Base-by-base conservation (phyloP, 2,888 invertebrate species). In the Frankliniella intonsa region DNA sequence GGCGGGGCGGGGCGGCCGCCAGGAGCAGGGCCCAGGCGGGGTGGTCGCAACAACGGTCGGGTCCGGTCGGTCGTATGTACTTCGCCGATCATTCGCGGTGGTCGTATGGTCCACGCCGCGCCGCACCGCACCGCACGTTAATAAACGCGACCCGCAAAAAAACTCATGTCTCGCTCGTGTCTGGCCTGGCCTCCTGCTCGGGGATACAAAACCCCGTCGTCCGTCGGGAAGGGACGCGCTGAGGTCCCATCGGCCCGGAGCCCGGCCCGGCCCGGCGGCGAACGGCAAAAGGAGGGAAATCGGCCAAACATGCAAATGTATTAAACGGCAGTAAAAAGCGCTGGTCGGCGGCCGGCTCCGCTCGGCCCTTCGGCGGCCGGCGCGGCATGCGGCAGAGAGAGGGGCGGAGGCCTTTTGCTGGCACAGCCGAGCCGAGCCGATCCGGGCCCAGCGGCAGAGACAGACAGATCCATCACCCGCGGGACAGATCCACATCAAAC, bases 401-500 rank as follows among this genome's bases (percentile, higher is more conserved):
- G 14, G 14, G 62, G 55, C 5, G 62, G 19, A 62, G 62, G 55
- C 38, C 38, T 38, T 38, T 38, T 38, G 38, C 38, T 3, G 55
- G 55, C 55, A 55, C 3, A 17, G 3, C 55, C 12, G 55, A 17
- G 3, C 55, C 12, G 55, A 17, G 55, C 55, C 17, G 12, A 17
- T 1, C 55, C 62, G 62, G 7, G 62, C 62, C 0, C 17, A 22
- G 69, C 69, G 22, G 69, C 69, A 11, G 69, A 5, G 11, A 25
- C 69, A 76, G 69, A 76, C 69, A 25, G 22, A 76, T 76, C 69
- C 69, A 76, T 76, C 69, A 76, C 69, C 69, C 69, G 25, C 69
- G 69, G 69, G 69, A 76, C 69, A 76, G 69, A 76, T 76, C 69
- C 69, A 76, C 69, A 76, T 76, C 69, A 76, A 76, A 76, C 69